Conservation (phyloP, 2,888 invertebrate genomes). For the Tanypteryx hageni region DNA sequence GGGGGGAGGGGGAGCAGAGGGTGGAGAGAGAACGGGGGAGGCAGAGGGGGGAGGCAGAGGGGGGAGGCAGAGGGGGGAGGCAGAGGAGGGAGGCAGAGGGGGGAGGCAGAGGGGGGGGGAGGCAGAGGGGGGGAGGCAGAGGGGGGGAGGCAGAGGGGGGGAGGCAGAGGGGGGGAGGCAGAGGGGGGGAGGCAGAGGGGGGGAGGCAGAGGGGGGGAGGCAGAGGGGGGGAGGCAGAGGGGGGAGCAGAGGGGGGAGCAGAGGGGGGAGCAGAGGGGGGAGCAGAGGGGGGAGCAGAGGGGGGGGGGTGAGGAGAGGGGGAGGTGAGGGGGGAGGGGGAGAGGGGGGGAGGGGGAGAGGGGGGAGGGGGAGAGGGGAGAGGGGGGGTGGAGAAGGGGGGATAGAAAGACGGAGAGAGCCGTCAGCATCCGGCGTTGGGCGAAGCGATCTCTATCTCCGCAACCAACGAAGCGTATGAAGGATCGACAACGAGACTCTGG, state of each 20-base stretch:
- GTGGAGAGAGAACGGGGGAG: too few relatives aligned
- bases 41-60: neutral
- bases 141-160: neutral
- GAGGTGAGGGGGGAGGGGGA: neutral
- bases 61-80: neutral
- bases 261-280: too few relatives aligned
- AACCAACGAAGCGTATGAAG: neutral
- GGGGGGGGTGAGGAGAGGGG: neutral
- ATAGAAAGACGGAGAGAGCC: neutral
- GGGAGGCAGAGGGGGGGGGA: neutral
- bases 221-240: too few relatives aligned
- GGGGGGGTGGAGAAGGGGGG: too few relatives aligned
- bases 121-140: too few relatives aligned
- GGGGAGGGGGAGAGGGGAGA: too few relatives aligned
- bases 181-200: too few relatives aligned
- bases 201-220: too few relatives aligned
- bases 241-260: too few relatives aligned
- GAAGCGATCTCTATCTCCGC: neutral
- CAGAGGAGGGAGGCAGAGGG: neutral
- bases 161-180: too few relatives aligned
- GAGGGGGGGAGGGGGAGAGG: neutral
- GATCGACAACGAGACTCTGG: neutral
- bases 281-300: neutral
- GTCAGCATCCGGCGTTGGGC: constrained; percentile 23
- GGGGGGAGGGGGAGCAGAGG: too few relatives aligned